Evolutionary conservation across 1,140 invertebrate species (phyloP).

Genomic region (Cryptotermes secundus): DNA sequence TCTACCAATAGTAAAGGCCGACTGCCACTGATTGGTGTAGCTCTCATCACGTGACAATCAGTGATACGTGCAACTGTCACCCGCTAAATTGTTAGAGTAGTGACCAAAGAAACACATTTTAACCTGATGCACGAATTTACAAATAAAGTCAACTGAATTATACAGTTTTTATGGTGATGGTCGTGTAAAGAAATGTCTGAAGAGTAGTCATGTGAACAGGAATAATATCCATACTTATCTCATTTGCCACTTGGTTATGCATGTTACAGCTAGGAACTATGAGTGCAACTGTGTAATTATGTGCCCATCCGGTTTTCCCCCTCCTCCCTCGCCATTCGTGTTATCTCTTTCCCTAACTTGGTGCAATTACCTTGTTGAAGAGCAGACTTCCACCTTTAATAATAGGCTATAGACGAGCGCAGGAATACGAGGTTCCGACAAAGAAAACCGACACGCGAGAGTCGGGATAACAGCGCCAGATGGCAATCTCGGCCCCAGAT

Average conservation of each 20-base stretch:
- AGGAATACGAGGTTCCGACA: neutral
- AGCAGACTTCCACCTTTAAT: neutral
- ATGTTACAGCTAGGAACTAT: neutral
- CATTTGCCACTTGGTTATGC: slow-evolving; percentile 19
- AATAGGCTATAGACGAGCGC: neutral
- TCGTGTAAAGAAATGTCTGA: neutral
- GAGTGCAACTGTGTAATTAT: neutral
- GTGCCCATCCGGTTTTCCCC: neutral
- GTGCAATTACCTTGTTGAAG: neutral
- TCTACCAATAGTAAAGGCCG: too few species aligned
- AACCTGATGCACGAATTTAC: neutral
- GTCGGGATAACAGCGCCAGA: neutral
- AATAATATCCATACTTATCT: neutral
- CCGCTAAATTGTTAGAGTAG: neutral
- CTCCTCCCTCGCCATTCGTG: neutral
- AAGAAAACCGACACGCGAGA: neutral
- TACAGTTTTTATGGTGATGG: neutral
- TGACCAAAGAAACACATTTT: neutral
- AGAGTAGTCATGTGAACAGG: neutral
- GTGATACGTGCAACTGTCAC: too few species aligned
- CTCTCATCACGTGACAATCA: too few species aligned
- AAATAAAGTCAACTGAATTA: neutral
- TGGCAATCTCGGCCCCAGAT: too few species aligned
- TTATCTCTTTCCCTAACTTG: neutral
- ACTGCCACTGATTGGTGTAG: too few species aligned